phyloP scores from a whole-genome alignment of 2,113 vertebrate genomes.

The Poeciliopsis retropinna region DNA sequence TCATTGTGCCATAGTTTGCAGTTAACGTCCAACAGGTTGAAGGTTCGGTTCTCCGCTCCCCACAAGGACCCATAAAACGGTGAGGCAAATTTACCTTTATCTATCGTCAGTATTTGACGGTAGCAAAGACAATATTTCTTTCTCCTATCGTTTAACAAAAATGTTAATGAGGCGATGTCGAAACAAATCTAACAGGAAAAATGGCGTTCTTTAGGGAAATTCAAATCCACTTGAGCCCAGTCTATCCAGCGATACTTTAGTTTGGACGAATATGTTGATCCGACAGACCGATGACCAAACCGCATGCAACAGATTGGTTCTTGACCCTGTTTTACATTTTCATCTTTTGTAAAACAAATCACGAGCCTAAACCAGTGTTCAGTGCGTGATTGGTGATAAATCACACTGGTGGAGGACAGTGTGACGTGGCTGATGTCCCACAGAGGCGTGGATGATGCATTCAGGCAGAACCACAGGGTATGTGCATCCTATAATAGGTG shows the following conservation, averaged over 20 bases:
- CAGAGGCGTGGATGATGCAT: slow-evolving; percentile 28
- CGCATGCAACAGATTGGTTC: neutral
- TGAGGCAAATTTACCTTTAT: neutral
- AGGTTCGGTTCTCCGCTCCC: no score
- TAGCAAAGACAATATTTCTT: neutral
- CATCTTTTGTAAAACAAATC: neutral
- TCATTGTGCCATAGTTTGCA: no score
- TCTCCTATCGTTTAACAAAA: neutral
- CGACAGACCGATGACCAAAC: neutral
- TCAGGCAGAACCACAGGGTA: slow-evolving; percentile 30
- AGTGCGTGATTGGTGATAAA: slow-evolving; percentile 46
- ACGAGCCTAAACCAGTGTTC: slow-evolving; percentile 20
- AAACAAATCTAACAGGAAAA: neutral
- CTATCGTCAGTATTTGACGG: neutral
- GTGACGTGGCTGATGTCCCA: slow-evolving; percentile 28
- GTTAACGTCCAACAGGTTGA: no score
- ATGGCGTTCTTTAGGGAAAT: neutral
- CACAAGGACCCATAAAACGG: neutral
- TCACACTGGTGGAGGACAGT: slow-evolving; percentile 2
- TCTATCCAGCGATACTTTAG: neutral
- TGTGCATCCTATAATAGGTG: slow-evolving; percentile 40
- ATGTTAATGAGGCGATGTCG: neutral
- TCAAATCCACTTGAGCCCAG: neutral
- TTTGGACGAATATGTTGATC: neutral
- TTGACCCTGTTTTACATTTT: neutral